Conservation (phyloP, 2,888 invertebrate species). For the Hemithea aestivaria region DNA sequence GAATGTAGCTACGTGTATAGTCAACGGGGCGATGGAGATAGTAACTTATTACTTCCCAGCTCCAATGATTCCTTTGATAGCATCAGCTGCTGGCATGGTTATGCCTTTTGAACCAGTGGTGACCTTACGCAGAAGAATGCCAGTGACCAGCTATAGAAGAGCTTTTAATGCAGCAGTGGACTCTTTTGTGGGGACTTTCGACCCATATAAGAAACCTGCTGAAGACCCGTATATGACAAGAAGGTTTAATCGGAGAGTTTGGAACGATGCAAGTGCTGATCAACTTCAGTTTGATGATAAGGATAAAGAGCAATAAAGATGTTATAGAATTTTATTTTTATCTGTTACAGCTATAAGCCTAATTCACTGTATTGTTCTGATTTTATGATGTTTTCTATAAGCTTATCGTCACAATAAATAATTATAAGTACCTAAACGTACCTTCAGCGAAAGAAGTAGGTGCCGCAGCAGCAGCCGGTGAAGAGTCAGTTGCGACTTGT, state of each 20-base stretch:
- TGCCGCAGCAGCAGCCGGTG: too few species aligned
- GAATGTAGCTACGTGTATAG: constrained; percentile 62
- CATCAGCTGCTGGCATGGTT: constrained; percentile 60
- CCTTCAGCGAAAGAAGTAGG: too few species aligned
- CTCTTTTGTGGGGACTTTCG: constrained; percentile 59
- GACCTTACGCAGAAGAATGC: constrained; percentile 56
- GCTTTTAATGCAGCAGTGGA: constrained; percentile 59
- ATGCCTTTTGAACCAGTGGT: constrained; percentile 70
- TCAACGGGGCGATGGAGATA: constrained; percentile 66
- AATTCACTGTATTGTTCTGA: too few species aligned
- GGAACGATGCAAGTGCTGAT: constrained; percentile 24
- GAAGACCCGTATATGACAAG: constrained; percentile 65
- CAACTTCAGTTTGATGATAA: too few species aligned
- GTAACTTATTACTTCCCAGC: constrained; percentile 60
- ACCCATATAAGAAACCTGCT: constrained; percentile 50
- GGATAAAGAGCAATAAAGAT: too few species aligned
- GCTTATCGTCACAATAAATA: too few species aligned
- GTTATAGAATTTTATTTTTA: too few species aligned
- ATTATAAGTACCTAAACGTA: too few species aligned
- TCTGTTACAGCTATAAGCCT: too few species aligned
- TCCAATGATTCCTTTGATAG: constrained; percentile 62
- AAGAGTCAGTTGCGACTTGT: too few species aligned
- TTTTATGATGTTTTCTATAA: too few species aligned
- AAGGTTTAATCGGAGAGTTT: constrained; percentile 59
- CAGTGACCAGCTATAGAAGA: constrained; percentile 62